Percentiles rank a stretch among this genome's conserved stretches.
phyloP scores from a whole-genome alignment of 2,797 vertebrate genomes.

The Coregonus sp. region DNA sequence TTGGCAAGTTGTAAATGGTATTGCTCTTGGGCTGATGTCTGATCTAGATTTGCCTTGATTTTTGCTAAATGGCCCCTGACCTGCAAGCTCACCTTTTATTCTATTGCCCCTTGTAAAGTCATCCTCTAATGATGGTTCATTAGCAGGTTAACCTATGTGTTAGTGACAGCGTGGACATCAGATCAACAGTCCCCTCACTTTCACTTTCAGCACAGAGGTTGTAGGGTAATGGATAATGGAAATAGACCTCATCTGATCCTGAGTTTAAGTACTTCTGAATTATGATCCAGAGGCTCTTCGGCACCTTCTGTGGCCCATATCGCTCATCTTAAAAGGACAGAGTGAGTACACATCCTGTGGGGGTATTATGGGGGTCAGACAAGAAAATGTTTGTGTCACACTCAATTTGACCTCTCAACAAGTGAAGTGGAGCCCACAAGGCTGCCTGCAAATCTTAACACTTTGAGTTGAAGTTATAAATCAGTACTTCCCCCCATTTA shows the following conservation, averaged over 20 bases:
- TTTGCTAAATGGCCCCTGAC: conserved; percentile 19
- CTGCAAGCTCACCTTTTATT: conserved; percentile 8
- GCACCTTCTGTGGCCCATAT: neutral
- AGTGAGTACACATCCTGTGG: neutral
- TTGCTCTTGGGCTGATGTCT: conserved; percentile 38
- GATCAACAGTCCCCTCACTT: neutral
- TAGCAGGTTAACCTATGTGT: conserved; percentile 12
- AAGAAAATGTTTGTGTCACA: neutral
- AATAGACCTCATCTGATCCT: neutral
- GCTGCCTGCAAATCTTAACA: conserved; percentile 14
- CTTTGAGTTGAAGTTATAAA: conserved; percentile 7
- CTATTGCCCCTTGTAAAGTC: conserved; percentile 10
- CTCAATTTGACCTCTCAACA: conserved; percentile 15
- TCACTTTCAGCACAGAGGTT: neutral
- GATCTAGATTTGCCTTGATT: conserved; percentile 28
- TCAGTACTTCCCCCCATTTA: neutral
- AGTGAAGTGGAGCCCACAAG: conserved; percentile 14
- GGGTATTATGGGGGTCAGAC: neutral
- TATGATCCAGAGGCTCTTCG: neutral
- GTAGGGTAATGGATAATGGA: neutral
- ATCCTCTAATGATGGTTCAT: neutral
- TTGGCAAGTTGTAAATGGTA: conserved; percentile 19
- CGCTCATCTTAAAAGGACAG: neutral
- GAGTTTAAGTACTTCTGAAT: neutral
- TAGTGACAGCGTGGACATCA: neutral